Evolutionary conservation across 2,797 vertebrate species (phyloP), one percentile per base, ranked within the genome.

Genomic region (Cirrhinus molitorella): DNA sequence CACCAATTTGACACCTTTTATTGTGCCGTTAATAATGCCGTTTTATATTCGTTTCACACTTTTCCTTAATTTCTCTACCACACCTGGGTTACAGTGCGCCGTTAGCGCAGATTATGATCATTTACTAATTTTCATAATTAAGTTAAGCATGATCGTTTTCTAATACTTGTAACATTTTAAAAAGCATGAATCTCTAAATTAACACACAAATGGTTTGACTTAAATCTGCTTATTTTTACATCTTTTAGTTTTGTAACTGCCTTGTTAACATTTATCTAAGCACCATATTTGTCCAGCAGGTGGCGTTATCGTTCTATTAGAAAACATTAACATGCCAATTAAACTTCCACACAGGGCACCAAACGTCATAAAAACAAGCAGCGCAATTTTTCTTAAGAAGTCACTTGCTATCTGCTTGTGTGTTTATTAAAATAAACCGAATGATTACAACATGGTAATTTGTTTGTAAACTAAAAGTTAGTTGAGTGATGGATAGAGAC

Each of bases 201-300:
- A 55, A 55, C 49, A 37, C 12, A 53, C 3, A 73, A 53, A 16
- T 14, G 2, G 7, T 7, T n/a, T 53, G 14, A 74, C 37, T 37
- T 10, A 12, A 57, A 1, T 57, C 13, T 40, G n/a, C 10, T 23
- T 10, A 21, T 51, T n/a, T 74, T 3, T 37, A 55, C 28, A 59
- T 61, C 5, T 47, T 25, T 0, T 8, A 21, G 11, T 28, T 45
- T 61, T 28, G 3, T 45, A 63, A 19, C 1, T 2, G 37, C 37
- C 57, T 28, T 61, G 57, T 61, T 61, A 28, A 28, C 7, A 21
- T 28, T 16, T 10, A n/a, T 12, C 34, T 12, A 63, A 74, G 63
- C 75, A 37, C 45, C n/a, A 23, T 10, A 40, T 61, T 59, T 81
- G 3, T 85, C 86, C 90, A 89, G 84, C 63, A 89, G 87, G 75